phyloP scores from a whole-genome alignment of 2,797 vertebrate genomes.

The Psittacula echo region DNA sequence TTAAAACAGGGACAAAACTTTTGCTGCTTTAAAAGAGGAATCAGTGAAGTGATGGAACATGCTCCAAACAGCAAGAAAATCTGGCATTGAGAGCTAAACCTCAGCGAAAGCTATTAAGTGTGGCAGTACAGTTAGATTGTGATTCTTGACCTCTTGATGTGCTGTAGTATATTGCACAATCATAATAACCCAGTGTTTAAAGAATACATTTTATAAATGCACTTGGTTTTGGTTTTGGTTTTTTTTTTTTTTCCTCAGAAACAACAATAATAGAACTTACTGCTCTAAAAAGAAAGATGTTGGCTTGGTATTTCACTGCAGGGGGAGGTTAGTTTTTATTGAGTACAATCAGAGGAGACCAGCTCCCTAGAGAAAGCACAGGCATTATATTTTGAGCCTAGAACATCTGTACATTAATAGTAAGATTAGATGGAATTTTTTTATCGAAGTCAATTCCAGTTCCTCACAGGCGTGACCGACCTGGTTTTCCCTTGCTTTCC shows the following conservation, averaged over 20 bases:
- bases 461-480: background rate
- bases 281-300: background rate
- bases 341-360: background rate
- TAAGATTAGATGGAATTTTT: slow-evolving; percentile 34
- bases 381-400: slow-evolving; percentile 19
- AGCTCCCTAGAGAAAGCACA: background rate
- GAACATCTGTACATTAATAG: slow-evolving; percentile 56
- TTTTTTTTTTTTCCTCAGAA: background rate
- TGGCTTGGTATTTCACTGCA: background rate
- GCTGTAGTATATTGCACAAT: background rate
- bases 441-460: slow-evolving; percentile 4
- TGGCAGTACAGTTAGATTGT: background rate
- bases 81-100: background rate
- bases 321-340: background rate
- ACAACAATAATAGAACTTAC: background rate
- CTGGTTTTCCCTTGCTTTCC: slow-evolving; percentile 56
- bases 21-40: background rate
- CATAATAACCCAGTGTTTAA: background rate
- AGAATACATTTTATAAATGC: background rate
- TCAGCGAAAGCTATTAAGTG: background rate
- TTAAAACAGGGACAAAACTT: background rate
- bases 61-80: background rate
- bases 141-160: background rate
- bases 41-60: background rate
- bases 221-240: background rate